Evolutionary conservation across 2,113 vertebrate genomes (phyloP).

Genomic region (Micronisus gabar): DNA sequence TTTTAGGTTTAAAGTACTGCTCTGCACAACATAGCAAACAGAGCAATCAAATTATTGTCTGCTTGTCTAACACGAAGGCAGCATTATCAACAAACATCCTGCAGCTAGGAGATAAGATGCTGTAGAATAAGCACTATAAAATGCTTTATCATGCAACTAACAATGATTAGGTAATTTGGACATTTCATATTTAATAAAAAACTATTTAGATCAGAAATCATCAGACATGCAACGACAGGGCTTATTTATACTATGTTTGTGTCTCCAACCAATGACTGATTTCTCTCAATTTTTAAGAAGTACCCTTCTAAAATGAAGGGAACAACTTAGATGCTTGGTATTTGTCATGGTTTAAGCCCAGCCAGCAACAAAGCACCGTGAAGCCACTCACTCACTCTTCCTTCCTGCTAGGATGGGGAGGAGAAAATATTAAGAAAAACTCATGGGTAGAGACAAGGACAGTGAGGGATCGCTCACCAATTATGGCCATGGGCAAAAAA

Average conservation of each 20-base stretch:
- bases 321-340: constrained; percentile 16
- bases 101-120: constrained; percentile 82
- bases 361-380: too few relatives aligned
- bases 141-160: constrained; percentile 85
- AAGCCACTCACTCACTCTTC: too few relatives aligned
- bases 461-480: too few relatives aligned
- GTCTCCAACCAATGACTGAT: constrained; percentile 1
- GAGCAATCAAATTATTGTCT: constrained; percentile 74
- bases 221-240: constrained; percentile 44
- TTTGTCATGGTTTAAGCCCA: too few relatives aligned
- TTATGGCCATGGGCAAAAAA: too few relatives aligned
- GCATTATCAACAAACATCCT: constrained; percentile 80
- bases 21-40: constrained; percentile 63
- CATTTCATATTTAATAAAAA: constrained; percentile 85
- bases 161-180: constrained; percentile 85
- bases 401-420: too few relatives aligned
- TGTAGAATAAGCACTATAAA: constrained; percentile 77
- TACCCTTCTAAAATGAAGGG: constrained; percentile 73
- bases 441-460: too few relatives aligned
- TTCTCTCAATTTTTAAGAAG: constrained; percentile 79
- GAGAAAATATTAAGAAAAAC: too few relatives aligned
- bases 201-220: constrained; percentile 83
- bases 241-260: constrained; percentile 28
- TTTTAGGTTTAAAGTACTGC: constrained; percentile 64
- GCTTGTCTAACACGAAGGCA: constrained; percentile 74